Base-by-base conservation (phyloP, 1,140 invertebrate species). In the Zelostemma sp. region DNA sequence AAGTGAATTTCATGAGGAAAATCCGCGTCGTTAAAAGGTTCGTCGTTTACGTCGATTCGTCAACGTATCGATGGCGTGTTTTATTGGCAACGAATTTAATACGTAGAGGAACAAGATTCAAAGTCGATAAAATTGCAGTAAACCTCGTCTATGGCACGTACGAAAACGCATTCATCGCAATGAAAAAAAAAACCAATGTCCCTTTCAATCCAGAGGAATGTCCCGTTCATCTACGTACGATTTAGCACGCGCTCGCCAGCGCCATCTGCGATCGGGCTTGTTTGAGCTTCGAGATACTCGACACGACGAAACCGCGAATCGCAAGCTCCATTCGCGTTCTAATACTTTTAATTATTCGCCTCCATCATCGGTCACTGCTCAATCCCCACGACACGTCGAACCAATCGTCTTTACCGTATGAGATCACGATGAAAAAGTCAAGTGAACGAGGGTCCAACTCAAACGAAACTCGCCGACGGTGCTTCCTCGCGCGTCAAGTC, bases 111-210 rank as follows among this genome's bases (percentile, higher is more conserved):
- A 68, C 18, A 43, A 55, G 12, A 59, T 62, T 50, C 15, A 45
- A 35, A 16, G 1, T 31, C n/a, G 15, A 43, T 35, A 25, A 16
- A 54, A 43, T 40, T 16, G 6, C 40, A 43, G 35, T 12, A 38
- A 38, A 53, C 17, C 21, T 56, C 51, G 61, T 61, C 65, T 72
- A 72, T 72, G 70, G 70, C 70, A 72, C 70, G 47, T 46, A 47
- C 38, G 55, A 45, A 62, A 62, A 45, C 18, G 55, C 21, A 28
- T 28, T 28, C 25, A 8, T 28, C 25, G 25, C 9, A 38, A 4
- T 38, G 2, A 11, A 12, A n/a, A 11, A 38, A 38, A 38, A 31
- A 31, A n/a, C n/a, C n/a, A n/a, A n/a, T n/a, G n/a, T n/a, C n/a
- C n/a, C n/a, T 31, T 31, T 31, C 9, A 12, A 38, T 38, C 14